Conservation (phyloP, 2,113 vertebrate species). For the Bucco capensis region DNA sequence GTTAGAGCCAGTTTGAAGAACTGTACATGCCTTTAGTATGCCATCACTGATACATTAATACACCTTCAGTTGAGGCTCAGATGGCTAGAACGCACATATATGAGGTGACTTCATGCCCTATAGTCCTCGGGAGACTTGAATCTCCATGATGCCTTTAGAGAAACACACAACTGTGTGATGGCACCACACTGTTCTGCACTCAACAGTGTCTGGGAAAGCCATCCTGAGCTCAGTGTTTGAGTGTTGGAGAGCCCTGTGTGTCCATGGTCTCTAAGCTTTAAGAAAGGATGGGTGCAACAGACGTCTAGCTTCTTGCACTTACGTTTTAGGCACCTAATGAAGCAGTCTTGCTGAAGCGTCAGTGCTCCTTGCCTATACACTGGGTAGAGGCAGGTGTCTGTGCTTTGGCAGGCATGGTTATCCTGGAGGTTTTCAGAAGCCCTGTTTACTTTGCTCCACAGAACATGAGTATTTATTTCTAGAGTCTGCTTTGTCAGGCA, state of each 20-base stretch:
- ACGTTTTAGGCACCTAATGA: rapidly evolving
- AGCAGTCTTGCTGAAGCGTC: not conserved
- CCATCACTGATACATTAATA: not conserved
- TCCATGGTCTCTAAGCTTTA: rapidly evolving
- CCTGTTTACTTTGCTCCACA: not conserved
- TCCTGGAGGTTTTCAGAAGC: not conserved
- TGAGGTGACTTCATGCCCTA: not conserved
- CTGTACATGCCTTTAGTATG: not conserved
- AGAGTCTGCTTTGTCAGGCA: not conserved
- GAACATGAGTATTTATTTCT: not conserved
- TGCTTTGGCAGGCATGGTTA: not conserved
- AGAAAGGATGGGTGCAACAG: no score
- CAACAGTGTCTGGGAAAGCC: not conserved
- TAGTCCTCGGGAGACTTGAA: not conserved
- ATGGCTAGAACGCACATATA: not conserved
- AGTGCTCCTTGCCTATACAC: not conserved
- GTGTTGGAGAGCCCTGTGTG: rapidly evolving
- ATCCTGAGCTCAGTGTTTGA: rapidly evolving
- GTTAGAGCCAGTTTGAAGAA: not conserved
- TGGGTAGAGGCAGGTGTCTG: not conserved
- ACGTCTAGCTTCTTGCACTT: rapidly evolving
- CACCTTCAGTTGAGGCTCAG: not conserved
- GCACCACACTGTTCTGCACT: rapidly evolving
- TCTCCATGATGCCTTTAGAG: rapidly evolving
- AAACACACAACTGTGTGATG: rapidly evolving